Evolutionary conservation across 2,888 invertebrate species (phyloP), one percentile per base, ranked within the genome.

Genomic region (Notodonta ziczac): DNA sequence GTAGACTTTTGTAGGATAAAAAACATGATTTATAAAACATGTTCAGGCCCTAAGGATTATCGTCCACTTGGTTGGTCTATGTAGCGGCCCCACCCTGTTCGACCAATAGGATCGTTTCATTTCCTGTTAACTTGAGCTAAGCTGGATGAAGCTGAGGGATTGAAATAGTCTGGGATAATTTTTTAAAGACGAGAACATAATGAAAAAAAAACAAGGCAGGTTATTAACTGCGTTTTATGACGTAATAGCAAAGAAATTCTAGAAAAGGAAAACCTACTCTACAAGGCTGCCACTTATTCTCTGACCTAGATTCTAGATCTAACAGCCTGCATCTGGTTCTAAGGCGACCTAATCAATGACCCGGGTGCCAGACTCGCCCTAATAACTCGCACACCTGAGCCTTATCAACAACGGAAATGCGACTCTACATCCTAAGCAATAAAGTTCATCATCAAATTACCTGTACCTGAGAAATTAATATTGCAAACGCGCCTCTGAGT

Each of bases 291-390:
- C 55, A 54, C 13, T 35, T 62, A 4, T 39, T 24, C 57, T 53
- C 55, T 72, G 75, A 78, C 75, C 77, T 73, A 76, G 59, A 76
- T 80, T 58, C 56, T 65, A 66, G 60, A 58, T 58, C 63, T 63
- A 65, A 63, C 61, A 60, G 57, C 70, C 69, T 72, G 58, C 52
- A 71, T 66, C 71, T 65, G 63, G 60, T 42, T 56, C 66, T 70
- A 54, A 72, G 66, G 56, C 53, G 58, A 74, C 70, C 72, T 72
- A 80, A 75, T 74, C 80, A 77, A 75, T 76, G 78, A 76, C 73
- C 78, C 76, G 67, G 51, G 59, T 65, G 63, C 65, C 59, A 73
- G 66, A 75, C 72, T 71, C 69, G 72, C 78, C 67, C 74, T 60
- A 79, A 62, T 81, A 80, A 73, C 72, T 69, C 42, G 16, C 14